Conservation (phyloP, 1,140 invertebrate species). For the Polypedilum pembai region DNA sequence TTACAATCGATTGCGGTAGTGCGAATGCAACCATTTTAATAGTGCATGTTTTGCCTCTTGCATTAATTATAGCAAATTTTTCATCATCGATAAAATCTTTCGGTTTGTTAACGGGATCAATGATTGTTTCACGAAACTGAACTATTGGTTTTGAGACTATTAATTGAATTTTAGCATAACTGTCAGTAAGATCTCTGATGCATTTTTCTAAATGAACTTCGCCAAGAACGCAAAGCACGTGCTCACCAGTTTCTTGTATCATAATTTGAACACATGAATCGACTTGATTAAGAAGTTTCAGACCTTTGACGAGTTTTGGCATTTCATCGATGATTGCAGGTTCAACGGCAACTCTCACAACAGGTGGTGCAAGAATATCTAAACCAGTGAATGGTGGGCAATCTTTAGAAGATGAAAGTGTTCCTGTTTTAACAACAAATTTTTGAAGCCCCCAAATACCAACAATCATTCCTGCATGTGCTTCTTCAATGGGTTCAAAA, state of each 20-base stretch:
- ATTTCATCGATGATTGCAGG: conserved; percentile 76
- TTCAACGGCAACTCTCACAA: conserved; percentile 91
- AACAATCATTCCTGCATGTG: conserved; percentile 83
- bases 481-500: conserved; percentile 67
- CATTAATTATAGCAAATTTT: conserved; percentile 54
- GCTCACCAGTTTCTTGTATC: conserved; percentile 89
- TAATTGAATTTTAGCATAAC: conserved; percentile 82
- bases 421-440: conserved; percentile 82
- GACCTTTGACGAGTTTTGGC: conserved; percentile 67
- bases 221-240: conserved; percentile 92
- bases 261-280: conserved; percentile 88
- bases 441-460: conserved; percentile 83
- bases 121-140: conserved; percentile 89
- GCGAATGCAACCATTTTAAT: conserved; percentile 74
- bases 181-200: conserved; percentile 70
- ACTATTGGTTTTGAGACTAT: conserved; percentile 93
- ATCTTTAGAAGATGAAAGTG: conserved; percentile 71
- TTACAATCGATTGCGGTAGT: conserved; percentile 64
- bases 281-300: conserved; percentile 48
- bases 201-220: conserved; percentile 97
- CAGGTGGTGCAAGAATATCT: conserved; percentile 71
- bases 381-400: conserved; percentile 87
- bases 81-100: conserved; percentile 41
- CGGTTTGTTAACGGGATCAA: conserved; percentile 57
- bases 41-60: conserved; percentile 61